Conservation (phyloP, 92 coral and sea anemone genomes). For the Parazoanthus darwini region DNA sequence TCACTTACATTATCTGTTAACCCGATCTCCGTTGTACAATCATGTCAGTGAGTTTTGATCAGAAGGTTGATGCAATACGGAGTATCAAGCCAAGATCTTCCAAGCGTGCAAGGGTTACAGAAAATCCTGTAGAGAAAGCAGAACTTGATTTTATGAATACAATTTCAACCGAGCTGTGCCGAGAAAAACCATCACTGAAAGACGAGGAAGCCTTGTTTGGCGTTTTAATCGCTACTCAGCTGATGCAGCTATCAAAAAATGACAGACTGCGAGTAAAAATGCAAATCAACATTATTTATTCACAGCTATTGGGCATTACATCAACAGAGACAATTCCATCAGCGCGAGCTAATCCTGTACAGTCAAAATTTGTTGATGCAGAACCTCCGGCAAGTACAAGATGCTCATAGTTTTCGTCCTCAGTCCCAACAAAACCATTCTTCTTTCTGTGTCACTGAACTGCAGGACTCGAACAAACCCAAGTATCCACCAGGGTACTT, state of each 20-base stretch:
- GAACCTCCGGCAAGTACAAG: conserved; percentile 39
- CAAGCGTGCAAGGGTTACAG: conserved; percentile 43
- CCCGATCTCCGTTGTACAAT: not conserved
- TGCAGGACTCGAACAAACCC: conserved; percentile 42
- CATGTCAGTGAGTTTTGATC: conserved; percentile 32
- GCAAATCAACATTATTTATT: conserved; percentile 66
- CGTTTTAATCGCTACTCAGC: conserved; percentile 67
- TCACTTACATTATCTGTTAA: no score
- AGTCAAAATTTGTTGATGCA: conserved; percentile 44
- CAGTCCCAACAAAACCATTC: conserved; percentile 45
- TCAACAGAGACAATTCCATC: conserved; percentile 41
- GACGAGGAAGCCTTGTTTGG: conserved; percentile 73
- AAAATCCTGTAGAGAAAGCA: conserved; percentile 46
- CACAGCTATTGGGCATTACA: conserved; percentile 53
- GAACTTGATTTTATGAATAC: conserved; percentile 55
- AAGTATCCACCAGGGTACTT: conserved; percentile 35
- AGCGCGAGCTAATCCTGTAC: conserved; percentile 35
- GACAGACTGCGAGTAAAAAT: conserved; percentile 55
- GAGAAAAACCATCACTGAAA: conserved; percentile 49
- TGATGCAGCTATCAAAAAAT: conserved; percentile 50
- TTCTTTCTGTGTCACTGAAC: conserved; percentile 38
- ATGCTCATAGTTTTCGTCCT: conserved; percentile 41
- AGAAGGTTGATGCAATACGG: conserved; percentile 43
- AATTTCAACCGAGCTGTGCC: conserved; percentile 46
- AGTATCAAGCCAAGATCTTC: conserved; percentile 44